phyloP scores from a whole-genome alignment of 2,113 vertebrate species.

The Herpetotheres cachinnans region DNA sequence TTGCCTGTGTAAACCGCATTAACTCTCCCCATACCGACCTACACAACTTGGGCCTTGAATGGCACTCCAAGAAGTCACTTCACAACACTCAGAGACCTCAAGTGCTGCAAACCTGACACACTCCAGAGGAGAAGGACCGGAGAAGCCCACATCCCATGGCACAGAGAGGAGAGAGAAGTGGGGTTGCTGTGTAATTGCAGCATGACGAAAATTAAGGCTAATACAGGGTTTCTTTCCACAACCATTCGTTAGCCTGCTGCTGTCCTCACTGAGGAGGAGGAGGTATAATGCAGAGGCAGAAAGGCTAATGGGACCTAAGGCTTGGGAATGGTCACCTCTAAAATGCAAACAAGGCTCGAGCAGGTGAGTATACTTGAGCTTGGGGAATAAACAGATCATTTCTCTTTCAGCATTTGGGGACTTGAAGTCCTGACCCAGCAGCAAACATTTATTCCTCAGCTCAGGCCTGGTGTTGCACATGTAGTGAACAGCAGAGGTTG shows the following conservation, averaged over 20 bases:
- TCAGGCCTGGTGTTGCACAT: background rate
- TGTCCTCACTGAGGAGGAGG: background rate
- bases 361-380: background rate
- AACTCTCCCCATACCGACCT: background rate
- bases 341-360: background rate
- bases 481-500: background rate
- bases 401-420: background rate
- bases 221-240: background rate
- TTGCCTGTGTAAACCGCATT: background rate
- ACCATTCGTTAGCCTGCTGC: background rate
- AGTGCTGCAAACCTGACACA: background rate
- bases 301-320: background rate
- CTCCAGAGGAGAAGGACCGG: too few species aligned
- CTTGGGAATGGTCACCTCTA: background rate
- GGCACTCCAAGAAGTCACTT: background rate
- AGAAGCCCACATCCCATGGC: fast-evolving
- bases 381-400: background rate
- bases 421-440: background rate
- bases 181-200: background rate
- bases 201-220: background rate
- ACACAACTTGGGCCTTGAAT: background rate
- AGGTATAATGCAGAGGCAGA: background rate
- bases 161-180: background rate
- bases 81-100: background rate
- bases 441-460: background rate